A percentile compares a stretch with the other conserved stretches of the same genome.
These are phyloP conservation scores for Hormaphis cornu DNA, from an alignment of 1,140 invertebrate genomes.

Conservation along the genomic window DNA sequence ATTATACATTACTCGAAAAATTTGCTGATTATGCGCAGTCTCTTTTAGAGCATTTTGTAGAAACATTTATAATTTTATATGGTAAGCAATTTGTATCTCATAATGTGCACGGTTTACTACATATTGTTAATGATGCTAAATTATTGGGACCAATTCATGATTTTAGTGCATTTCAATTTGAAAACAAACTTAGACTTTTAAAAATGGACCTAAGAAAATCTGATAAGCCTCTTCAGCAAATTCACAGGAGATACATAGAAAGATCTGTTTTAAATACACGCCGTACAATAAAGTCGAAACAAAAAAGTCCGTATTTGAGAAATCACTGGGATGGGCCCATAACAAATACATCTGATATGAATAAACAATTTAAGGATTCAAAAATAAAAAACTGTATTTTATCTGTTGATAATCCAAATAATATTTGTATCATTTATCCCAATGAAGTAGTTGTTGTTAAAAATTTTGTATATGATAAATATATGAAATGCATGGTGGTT, in stretches of 20 bases:
- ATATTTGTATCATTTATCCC: neutral
- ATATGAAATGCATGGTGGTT: no score
- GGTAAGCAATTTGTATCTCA: constrained; percentile 36
- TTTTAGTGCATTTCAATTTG: constrained; percentile 44
- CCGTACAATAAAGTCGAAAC: neutral
- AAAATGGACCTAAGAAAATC: neutral
- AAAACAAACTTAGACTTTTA: constrained; percentile 40
- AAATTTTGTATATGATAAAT: no score
- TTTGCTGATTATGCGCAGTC: neutral
- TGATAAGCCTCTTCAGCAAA: neutral
- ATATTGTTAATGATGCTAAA: constrained; percentile 42
- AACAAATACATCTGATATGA: neutral
- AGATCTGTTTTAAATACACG: neutral
- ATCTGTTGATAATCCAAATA: neutral
- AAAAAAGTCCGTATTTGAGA: neutral
- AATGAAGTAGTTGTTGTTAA: no score
- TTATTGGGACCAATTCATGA: constrained; percentile 42
- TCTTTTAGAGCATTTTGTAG: neutral
- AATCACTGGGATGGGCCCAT: neutral
- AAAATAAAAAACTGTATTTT: neutral
- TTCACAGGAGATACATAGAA: neutral
- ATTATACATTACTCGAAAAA: neutral
- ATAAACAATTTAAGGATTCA: neutral
- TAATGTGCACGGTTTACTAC: constrained; percentile 39
- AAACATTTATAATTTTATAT: constrained; percentile 9